A percentile compares a stretch with the other conserved stretches of the same genome.
Evolutionary conservation across 2,888 invertebrate genomes (phyloP).

Genomic region (Thumatha senex): DNA sequence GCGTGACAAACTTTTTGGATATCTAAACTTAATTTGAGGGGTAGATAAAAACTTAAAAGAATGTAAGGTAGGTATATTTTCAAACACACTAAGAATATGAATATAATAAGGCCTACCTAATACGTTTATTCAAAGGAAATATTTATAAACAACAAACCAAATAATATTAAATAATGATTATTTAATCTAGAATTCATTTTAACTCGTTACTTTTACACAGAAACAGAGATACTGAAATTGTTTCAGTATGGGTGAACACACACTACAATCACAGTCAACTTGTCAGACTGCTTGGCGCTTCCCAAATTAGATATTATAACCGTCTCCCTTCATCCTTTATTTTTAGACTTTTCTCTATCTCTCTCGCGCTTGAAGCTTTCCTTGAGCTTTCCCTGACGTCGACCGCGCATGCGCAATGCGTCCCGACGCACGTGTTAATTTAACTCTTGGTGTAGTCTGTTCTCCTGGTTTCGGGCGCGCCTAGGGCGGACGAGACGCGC

Average conservation of each 20-base stretch:
- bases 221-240: conserved; percentile 18
- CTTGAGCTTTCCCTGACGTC: conserved; percentile 61
- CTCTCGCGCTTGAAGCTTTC: conserved; percentile 62
- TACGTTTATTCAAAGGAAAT: too few relatives aligned
- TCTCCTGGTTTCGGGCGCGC: conserved; percentile 80
- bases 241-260: conserved; percentile 39
- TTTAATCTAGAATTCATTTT: too few relatives aligned
- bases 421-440: conserved; percentile 67
- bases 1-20: conserved; percentile 39
- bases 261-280: conserved; percentile 49
- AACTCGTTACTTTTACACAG: too few relatives aligned
- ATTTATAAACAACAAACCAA: too few relatives aligned
- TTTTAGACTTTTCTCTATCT: conserved; percentile 54
- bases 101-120: too few relatives aligned
- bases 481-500: conserved; percentile 79
- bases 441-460: conserved; percentile 58
- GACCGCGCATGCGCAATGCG: conserved; percentile 70
- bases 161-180: too few relatives aligned
- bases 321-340: conserved; percentile 63
- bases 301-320: conserved; percentile 63
- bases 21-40: conserved; percentile 41
- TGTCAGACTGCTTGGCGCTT: conserved; percentile 81
- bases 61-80: too few relatives aligned
- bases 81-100: too few relatives aligned
- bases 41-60: too few relatives aligned